These are phyloP conservation scores for Mechanitis messenoides DNA, from an alignment of 2,888 invertebrate species.

Conservation along the genomic window DNA sequence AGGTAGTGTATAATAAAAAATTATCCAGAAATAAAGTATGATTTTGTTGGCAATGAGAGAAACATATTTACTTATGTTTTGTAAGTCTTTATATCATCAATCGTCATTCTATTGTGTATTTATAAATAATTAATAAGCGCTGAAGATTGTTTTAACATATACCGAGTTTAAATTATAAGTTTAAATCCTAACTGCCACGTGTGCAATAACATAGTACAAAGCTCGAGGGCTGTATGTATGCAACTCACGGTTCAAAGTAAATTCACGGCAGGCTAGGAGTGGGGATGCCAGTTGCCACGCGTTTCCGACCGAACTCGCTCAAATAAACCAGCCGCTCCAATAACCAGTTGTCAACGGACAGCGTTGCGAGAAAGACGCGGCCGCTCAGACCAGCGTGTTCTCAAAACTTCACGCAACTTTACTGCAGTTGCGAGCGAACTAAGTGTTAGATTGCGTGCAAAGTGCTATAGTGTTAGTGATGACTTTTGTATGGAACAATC, in stretches of 20 bases:
- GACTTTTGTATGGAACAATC: constrained; percentile 62
- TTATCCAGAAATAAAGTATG: no score
- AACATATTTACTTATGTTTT: no score
- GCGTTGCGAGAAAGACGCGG: constrained; percentile 71
- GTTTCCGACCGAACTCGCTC: constrained; percentile 34
- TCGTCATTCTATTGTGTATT: no score
- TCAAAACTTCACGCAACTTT: constrained; percentile 72
- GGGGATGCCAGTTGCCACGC: constrained; percentile 46
- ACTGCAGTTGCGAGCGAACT: constrained; percentile 58
- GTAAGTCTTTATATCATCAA: no score
- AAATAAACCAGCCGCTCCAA: constrained; percentile 23
- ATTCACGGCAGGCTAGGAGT: constrained; percentile 12
- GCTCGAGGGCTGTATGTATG: constrained; percentile 11
- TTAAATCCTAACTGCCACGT: constrained; percentile 27
- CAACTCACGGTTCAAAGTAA: constrained; percentile 8
- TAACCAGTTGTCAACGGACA: constrained; percentile 66
- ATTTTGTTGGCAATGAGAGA: no score
- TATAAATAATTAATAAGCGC: background rate
- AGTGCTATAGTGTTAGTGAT: constrained; percentile 65
- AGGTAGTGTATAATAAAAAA: no score
- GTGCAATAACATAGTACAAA: constrained; percentile 16
- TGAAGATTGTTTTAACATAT: constrained; percentile 4
- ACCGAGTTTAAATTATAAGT: constrained; percentile 21
- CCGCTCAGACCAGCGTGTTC: constrained; percentile 64
- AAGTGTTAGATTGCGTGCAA: constrained; percentile 63